Conservation (phyloP, 2,797 vertebrate genomes). For the Danio choprae region DNA sequence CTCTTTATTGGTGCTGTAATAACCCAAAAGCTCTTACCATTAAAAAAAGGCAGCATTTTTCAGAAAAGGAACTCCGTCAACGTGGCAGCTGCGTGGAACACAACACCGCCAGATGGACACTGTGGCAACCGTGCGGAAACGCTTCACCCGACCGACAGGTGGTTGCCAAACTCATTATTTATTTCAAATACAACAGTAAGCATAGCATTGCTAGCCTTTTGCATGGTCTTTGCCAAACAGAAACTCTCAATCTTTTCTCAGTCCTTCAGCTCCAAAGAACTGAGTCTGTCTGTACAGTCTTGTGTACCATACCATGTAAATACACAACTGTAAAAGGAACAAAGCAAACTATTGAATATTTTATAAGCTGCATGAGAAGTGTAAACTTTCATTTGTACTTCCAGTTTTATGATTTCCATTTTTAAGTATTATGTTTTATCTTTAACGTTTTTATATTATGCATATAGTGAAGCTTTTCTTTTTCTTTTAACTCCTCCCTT, state of each 20-base stretch:
- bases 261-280: constrained; percentile 34
- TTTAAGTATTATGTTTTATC: constrained; percentile 61
- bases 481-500: not conserved
- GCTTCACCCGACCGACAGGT: constrained; percentile 44
- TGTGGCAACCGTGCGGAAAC: constrained; percentile 60
- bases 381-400: constrained; percentile 88
- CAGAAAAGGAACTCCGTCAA: constrained; percentile 3
- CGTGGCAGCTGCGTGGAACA: constrained; percentile 5
- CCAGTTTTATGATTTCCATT: constrained; percentile 80
- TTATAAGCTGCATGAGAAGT: constrained; percentile 93
- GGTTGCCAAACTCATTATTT: constrained; percentile 56
- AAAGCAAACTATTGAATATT: constrained; percentile 86
- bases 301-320: constrained; percentile 92
- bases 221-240: constrained; percentile 28
- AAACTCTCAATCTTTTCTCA: constrained; percentile 2
- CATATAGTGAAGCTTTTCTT: constrained; percentile 9
- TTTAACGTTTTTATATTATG: constrained; percentile 46
- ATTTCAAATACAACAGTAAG: constrained; percentile 47
- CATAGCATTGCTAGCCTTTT: constrained; percentile 7
- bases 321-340: constrained; percentile 84
- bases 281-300: constrained; percentile 84
- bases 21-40: not conserved
- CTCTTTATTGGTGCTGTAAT: constrained; percentile 27
- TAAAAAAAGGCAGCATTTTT: not conserved
- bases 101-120: constrained; percentile 47